A percentile compares a stretch with the other conserved stretches of the same genome.
These are phyloP conservation scores for Atherix ibis DNA, from an alignment of 2,888 invertebrate species.

Conservation along the genomic window DNA sequence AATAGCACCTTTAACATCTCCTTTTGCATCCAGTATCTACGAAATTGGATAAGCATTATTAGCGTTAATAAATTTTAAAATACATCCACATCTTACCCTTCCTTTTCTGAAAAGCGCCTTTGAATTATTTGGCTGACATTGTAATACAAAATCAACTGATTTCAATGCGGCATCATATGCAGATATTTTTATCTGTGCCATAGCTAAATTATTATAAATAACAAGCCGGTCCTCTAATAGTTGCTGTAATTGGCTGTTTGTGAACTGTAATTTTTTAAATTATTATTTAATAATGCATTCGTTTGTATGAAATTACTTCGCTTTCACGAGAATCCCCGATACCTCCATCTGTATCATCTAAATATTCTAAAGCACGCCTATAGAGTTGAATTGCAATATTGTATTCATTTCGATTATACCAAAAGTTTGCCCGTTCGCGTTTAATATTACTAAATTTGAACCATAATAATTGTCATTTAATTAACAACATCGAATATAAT, in stretches of 20 bases:
- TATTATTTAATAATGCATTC: too few relatives aligned
- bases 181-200: slow-evolving; percentile 77
- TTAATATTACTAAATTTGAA: slow-evolving; percentile 43
- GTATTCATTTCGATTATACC: slow-evolving; percentile 70
- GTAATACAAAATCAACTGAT: slow-evolving; percentile 68
- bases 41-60: slow-evolving; percentile 7
- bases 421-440: slow-evolving; percentile 78
- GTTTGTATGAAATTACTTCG: slow-evolving; percentile 20
- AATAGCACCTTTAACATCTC: slow-evolving; percentile 55
- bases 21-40: slow-evolving; percentile 49
- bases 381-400: slow-evolving; percentile 74
- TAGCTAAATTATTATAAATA: slow-evolving; percentile 84
- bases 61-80: too few relatives aligned
- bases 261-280: slow-evolving; percentile 25
- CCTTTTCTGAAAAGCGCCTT: slow-evolving; percentile 84
- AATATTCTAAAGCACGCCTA: slow-evolving; percentile 63
- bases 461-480: background rate
- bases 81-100: slow-evolving; percentile 41
- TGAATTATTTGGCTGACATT: slow-evolving; percentile 72
- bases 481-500: background rate
- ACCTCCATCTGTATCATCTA: slow-evolving; percentile 57
- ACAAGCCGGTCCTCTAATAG: slow-evolving; percentile 66
- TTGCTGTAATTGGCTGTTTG: slow-evolving; percentile 43
- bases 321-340: slow-evolving; percentile 40
- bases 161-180: slow-evolving; percentile 71